Evolutionary conservation across 2,797 vertebrate genomes (phyloP).

Genomic region (Parambassis ranga): DNA sequence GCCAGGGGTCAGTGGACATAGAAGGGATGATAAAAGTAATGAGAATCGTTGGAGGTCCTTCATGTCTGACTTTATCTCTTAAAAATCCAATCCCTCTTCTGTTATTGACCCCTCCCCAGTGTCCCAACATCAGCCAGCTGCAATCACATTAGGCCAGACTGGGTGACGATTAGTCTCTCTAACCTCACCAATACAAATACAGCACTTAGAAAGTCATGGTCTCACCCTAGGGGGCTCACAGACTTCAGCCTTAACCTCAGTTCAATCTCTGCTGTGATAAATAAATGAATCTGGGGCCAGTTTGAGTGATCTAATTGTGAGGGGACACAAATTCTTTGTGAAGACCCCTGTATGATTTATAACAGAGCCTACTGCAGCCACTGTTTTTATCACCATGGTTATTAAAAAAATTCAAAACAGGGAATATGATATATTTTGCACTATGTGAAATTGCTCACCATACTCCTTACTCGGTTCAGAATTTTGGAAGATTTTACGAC

Average conservation of each 20-base stretch:
- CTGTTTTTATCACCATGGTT: constrained; percentile 26
- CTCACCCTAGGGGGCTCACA: constrained; percentile 47
- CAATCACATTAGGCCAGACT: constrained; percentile 54
- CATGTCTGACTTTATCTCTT: constrained; percentile 32
- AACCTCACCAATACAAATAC: constrained; percentile 64
- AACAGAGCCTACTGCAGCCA: not conserved
- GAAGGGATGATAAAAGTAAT: constrained; percentile 16
- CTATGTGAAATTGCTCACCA: constrained; percentile 25
- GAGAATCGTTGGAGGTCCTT: constrained; percentile 41
- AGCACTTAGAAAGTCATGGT: constrained; percentile 22
- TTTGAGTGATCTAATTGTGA: constrained; percentile 12
- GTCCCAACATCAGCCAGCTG: constrained; percentile 56
- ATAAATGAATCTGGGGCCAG: constrained; percentile 36
- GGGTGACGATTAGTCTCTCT: constrained; percentile 50
- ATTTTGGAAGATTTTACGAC: too few relatives aligned
- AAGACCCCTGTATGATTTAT: constrained; percentile 26
- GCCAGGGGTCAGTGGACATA: constrained; percentile 40
- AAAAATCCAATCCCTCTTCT: constrained; percentile 43
- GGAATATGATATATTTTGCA: not conserved
- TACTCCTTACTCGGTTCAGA: constrained; percentile 23
- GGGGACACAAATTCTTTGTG: constrained; percentile 4
- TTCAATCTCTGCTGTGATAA: constrained; percentile 24
- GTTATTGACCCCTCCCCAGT: constrained; percentile 12
- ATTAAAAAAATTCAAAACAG: constrained; percentile 32
- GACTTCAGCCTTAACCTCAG: constrained; percentile 51